A percentile compares a stretch with the other conserved stretches of the same genome.
phyloP scores from a whole-genome alignment of 1,140 invertebrate genomes.

The Hyles euphorbiae region DNA sequence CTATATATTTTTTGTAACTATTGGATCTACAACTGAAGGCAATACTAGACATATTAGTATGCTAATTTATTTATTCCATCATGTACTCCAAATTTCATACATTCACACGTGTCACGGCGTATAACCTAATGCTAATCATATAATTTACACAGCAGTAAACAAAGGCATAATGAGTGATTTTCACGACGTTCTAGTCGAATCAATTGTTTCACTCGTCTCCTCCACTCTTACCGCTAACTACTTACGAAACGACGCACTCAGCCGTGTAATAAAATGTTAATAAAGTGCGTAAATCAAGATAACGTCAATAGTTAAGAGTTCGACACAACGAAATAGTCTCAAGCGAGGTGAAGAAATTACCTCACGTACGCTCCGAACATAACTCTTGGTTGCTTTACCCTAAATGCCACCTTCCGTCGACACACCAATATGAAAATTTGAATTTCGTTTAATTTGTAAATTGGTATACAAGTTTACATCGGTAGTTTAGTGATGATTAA shows the following conservation, averaged over 20 bases:
- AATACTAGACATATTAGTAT: too few species aligned
- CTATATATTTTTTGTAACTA: too few species aligned
- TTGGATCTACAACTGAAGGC: too few species aligned
- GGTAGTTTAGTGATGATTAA: too few species aligned
- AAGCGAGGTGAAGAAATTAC: conserved; percentile 43
- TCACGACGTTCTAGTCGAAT: not conserved
- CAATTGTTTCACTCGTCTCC: conserved; percentile 8
- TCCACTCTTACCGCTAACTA: conserved; percentile 6
- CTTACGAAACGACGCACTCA: conserved; percentile 36
- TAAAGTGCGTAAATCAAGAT: conserved; percentile 71
- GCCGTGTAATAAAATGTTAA: conserved; percentile 64
- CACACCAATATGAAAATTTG: not conserved
- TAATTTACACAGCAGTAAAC: not conserved
- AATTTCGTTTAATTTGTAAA: too few species aligned
- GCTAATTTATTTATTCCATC: too few species aligned
- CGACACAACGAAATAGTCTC: conserved; percentile 58
- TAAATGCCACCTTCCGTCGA: not conserved
- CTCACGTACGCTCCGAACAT: conserved; percentile 42
- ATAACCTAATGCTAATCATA: too few species aligned
- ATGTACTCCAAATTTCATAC: too few species aligned
- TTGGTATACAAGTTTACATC: too few species aligned
- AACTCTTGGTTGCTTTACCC: conserved; percentile 34
- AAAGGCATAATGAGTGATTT: not conserved
- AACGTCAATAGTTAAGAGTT: conserved; percentile 64
- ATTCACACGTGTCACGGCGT: too few species aligned